phyloP scores from a whole-genome alignment of 2,113 vertebrate species.

The Carollia perspicillata region DNA sequence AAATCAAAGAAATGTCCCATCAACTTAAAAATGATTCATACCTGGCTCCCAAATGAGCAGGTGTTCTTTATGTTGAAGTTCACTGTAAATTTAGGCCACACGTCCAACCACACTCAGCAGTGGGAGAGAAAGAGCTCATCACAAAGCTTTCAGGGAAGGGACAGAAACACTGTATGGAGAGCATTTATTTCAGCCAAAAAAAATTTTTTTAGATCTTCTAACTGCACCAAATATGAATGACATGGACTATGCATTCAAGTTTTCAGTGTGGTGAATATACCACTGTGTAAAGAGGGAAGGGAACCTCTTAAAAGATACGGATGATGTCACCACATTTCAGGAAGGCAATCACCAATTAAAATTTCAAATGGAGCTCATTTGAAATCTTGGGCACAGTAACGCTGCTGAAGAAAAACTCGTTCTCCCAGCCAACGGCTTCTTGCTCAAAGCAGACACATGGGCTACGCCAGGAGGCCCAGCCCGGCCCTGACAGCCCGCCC shows the following conservation, averaged over 20 bases:
- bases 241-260: background rate
- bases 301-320: background rate
- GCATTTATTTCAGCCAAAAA: background rate
- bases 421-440: constrained; percentile 21
- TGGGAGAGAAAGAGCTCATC: background rate
- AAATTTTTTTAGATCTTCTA: background rate
- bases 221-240: background rate
- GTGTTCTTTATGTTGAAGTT: background rate
- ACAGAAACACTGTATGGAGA: background rate
- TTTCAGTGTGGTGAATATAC: background rate
- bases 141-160: background rate
- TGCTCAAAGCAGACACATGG: background rate
- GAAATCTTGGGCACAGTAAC: constrained; percentile 16
- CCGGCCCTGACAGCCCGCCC: background rate
- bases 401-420: constrained; percentile 30
- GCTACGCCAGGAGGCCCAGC: background rate
- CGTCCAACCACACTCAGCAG: background rate
- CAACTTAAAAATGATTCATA: background rate
- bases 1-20: background rate
- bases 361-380: constrained; percentile 28
- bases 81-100: background rate
- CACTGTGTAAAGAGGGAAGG: background rate
- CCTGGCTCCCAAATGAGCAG: background rate
- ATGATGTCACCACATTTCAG: constrained; percentile 18
- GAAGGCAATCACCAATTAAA: background rate